Evolutionary conservation across 2,113 vertebrate species (phyloP), one percentile per base, ranked within the genome.

Genomic region (Hypanus sabinus): DNA sequence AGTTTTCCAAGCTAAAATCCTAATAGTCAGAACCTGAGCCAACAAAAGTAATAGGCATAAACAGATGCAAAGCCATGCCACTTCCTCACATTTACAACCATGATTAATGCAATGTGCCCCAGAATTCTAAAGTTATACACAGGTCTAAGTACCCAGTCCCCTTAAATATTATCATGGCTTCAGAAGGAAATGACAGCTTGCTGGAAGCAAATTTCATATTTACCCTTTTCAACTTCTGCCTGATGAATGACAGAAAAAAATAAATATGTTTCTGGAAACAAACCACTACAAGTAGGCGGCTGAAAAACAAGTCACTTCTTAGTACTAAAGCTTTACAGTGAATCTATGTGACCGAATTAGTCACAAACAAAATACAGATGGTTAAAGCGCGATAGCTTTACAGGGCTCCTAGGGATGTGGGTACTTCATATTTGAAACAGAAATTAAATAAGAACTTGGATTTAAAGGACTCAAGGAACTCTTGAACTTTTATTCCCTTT

Each of bases 321-420:
- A 46, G 68, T 36, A 36, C 62, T 91, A 70, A 91, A n/a, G 60
- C 33, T 65, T 70, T 70, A 68, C 88, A 91, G 88, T 91, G 88
- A 33, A 91, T 65, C 90, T 73, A 68, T 93, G 90, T 38, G 90
- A 93, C 90, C 73, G 90, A 93, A 93, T 93, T 93, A 71, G 68
- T 93, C 65, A 71, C 68, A 93, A 93, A 71, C 71, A 93, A 93
- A 62, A 70, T 93, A 93, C 90, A 93, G 90, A 93, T 93, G 90
- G 90, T 73, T 73, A 93, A 93, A 93, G 65, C 73, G 65, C 33
- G 36, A 93, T 93, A 93, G 33, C 65, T 73, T 93, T 93, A 24
- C 90, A 93, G 90, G 73, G 70, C 68, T 73, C 90, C 24, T 18
- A 46, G 65, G 90, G 90, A 93, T 46, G 90, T 73, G 90, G 90